A percentile compares a stretch with the other conserved stretches of the same genome.
These are phyloP conservation scores for Mylabris phalerata DNA, from an alignment of 1,140 invertebrate species.

Conservation along the genomic window DNA sequence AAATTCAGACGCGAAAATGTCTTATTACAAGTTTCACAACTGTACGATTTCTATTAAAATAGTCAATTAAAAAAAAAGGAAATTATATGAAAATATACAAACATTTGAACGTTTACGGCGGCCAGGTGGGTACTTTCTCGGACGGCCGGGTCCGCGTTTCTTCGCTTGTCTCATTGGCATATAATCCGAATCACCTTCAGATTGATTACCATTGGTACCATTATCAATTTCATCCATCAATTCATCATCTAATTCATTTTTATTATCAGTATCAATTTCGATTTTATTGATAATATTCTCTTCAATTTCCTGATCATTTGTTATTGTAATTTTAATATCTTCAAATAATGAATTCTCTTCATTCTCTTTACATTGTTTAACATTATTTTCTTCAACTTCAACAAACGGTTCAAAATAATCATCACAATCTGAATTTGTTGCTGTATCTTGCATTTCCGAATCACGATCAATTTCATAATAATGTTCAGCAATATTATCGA, in stretches of 20 bases:
- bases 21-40: constrained; percentile 34
- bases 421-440: constrained; percentile 27
- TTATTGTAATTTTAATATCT: constrained; percentile 4
- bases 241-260: no score
- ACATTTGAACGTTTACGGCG: constrained; percentile 17
- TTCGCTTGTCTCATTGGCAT: constrained; percentile 18
- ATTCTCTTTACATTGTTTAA: background rate
- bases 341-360: constrained; percentile 16
- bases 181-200: constrained; percentile 31
- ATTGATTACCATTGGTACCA: no score
- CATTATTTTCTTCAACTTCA: constrained; percentile 30
- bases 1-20: constrained; percentile 32
- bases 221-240: no score
- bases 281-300: background rate
- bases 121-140: constrained; percentile 20
- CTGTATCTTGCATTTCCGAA: constrained; percentile 19
- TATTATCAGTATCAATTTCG: no score
- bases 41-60: constrained; percentile 29
- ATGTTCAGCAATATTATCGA: constrained; percentile 39
- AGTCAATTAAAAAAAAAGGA: constrained; percentile 31
- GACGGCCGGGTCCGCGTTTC: constrained; percentile 25
- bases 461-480: constrained; percentile 37
- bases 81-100: background rate
- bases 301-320: constrained; percentile 3
- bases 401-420: constrained; percentile 36